phyloP scores from a whole-genome alignment of 2,888 invertebrate species.

The Perithous albicinctus region DNA sequence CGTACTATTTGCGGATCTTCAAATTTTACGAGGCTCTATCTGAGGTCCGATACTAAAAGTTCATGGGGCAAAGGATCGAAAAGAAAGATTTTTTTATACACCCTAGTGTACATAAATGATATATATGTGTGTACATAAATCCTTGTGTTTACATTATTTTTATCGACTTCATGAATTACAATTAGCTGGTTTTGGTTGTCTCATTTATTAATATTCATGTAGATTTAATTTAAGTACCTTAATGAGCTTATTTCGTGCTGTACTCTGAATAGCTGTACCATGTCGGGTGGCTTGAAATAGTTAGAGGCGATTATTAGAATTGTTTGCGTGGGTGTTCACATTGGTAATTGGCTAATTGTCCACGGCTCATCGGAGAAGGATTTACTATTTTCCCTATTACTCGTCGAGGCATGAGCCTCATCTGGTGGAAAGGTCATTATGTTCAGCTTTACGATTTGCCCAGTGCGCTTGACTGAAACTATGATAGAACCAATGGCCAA shows the following conservation, averaged over 20 bases:
- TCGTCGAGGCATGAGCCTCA: not conserved
- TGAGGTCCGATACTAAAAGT: too few relatives aligned
- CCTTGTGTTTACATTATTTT: too few relatives aligned
- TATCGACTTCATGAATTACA: too few relatives aligned
- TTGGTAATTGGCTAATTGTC: conserved; percentile 14
- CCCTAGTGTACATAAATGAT: too few relatives aligned
- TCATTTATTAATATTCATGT: too few relatives aligned
- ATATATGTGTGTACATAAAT: too few relatives aligned
- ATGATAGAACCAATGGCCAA: not conserved
- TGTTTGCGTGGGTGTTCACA: not conserved
- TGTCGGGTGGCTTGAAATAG: not conserved
- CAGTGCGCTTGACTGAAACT: not conserved
- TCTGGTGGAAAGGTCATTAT: conserved; percentile 19
- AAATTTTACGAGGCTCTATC: too few relatives aligned
- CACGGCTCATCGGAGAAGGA: conserved; percentile 22
- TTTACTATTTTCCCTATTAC: conserved; percentile 26
- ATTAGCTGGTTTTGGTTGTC: too few relatives aligned
- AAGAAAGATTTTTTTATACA: too few relatives aligned
- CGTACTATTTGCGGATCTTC: too few relatives aligned
- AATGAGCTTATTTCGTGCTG: not conserved
- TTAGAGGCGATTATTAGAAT: not conserved
- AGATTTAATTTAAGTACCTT: too few relatives aligned
- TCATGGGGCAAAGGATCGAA: too few relatives aligned
- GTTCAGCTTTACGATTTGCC: conserved; percentile 40
- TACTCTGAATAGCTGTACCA: not conserved